Evolutionary conservation across 2,888 invertebrate species (phyloP), one percentile per base, ranked within the genome.

Genomic region (Leucophenga montana): DNA sequence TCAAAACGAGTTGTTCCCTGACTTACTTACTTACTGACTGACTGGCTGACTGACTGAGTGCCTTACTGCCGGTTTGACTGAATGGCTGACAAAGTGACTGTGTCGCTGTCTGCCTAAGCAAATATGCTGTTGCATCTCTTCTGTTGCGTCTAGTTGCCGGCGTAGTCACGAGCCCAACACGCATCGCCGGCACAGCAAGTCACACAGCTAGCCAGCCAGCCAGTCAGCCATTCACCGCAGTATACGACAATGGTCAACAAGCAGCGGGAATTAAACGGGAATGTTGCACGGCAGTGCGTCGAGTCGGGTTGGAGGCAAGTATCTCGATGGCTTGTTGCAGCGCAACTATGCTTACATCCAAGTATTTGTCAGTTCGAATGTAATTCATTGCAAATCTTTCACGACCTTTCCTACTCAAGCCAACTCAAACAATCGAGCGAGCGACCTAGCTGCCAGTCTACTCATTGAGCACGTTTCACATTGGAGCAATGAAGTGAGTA

Each of bases 101-200:
- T 39, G 39, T 39, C 71, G 70, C 74, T 82, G 77, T 75, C 69
- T 65, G 62, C 73, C 39, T 39, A 75, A 80, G 72, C 75, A 80
- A 75, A 80, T 84, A 82, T 72, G 77, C 78, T 39, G 72, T 82
- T 80, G 74, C 71, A 67, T 71, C 66, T 66, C 70, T 71, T 76
- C 71, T 67, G 69, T 67, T 27, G 27, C 27, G 27, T 27, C 27
- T 2, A 27, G 18, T 73, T 66, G 54, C 11, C 33, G 27, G 6
- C 9, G 14, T 48, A n/a, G 14, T 27, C 46, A n/a, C 5, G 39
- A 33, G 14, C 44, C 8, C 33, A 0, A 33, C 48, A 48, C 48
- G 48, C 48, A 57, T 27, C 4, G 27, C 27, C 27, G 27, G 27
- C 27, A 27, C 27, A 27, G 27, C 27, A 27, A 27, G 27, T 27